phyloP scores from a whole-genome alignment of 2,888 invertebrate genomes.

The Latrodectus elegans region DNA sequence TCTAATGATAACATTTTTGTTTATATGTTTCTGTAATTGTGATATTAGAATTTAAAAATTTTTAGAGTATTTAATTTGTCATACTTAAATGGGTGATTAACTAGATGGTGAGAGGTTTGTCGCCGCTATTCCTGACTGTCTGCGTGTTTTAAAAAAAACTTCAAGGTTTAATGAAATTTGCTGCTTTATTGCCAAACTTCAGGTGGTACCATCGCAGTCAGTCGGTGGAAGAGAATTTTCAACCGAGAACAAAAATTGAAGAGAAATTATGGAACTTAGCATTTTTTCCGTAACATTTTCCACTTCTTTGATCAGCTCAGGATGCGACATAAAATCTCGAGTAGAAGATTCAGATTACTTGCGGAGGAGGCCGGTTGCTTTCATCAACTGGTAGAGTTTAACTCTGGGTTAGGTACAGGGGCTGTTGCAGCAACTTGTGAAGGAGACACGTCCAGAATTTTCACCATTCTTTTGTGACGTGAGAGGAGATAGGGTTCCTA shows the following conservation, averaged over 20 bases:
- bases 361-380: conserved; percentile 1
- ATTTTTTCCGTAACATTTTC: neutral
- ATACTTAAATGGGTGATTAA: no score
- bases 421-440: no score
- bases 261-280: neutral
- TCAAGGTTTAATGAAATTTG: conserved; percentile 45
- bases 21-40: no score
- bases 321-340: neutral
- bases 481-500: no score
- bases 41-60: no score
- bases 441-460: no score
- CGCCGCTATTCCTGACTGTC: conserved; percentile 1
- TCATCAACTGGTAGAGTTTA: no score
- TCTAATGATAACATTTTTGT: no score
- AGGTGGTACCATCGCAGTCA: conserved; percentile 53
- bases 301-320: neutral
- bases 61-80: no score
- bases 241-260: neutral
- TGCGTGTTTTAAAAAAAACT: conserved; percentile 21
- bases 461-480: no score
- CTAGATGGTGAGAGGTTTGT: no score
- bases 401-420: no score
- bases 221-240: neutral
- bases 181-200: conserved; percentile 49
- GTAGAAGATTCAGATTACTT: neutral